Base-by-base conservation (phyloP, 2,113 vertebrate genomes). In the Danio rerio region DNA sequence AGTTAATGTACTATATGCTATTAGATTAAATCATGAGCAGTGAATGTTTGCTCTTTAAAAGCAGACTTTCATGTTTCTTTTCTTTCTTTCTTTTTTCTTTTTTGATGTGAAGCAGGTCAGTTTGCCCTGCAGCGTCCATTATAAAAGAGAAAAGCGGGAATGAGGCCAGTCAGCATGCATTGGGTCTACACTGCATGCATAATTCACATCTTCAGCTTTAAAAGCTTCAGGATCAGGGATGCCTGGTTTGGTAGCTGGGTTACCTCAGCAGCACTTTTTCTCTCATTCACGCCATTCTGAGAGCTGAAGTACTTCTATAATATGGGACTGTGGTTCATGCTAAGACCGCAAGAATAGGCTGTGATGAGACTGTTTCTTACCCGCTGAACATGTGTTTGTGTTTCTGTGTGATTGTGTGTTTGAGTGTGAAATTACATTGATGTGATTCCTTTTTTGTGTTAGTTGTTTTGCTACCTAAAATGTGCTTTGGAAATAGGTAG, bases 161-260 rank as follows among this genome's bases (percentile, higher is more conserved):
- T 66, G 77, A 53, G 52, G 47, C 72, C 62, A 75, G 72, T 69
- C 74, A 77, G 74, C 72, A 55, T 61, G 42, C 84, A 56, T 84
- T 84, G 81, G 89, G 84, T 87, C 91, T 82, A 85, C 87, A 83
- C 88, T 12, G 53, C 81, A 92, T 94, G 86, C 90, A 94, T 93
- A 88, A 93, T 92, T 94, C 82, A 79, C 77, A 94, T 90, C 87
- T 83, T 58, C 79, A 73, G 87, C 88, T 83, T 90, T 92, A 91
- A 93, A 91, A 92, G 88, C 86, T 83, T 84, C 86, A 86, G 88
- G 91, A 91, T 91, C 89, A 91, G 86, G 82, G 83, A 92, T 91
- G 90, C 84, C 85, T 90, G 89, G 88, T 82, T 91, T 82, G 89
- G 81, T 89, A 88, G 88, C 87, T 86, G 84, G 87, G 90, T 89